These are phyloP conservation scores for Cladorhizidae sp. DNA, from an alignment of 37 sponge, comb jelly and placozoan species.

Conservation along the genomic window DNA sequence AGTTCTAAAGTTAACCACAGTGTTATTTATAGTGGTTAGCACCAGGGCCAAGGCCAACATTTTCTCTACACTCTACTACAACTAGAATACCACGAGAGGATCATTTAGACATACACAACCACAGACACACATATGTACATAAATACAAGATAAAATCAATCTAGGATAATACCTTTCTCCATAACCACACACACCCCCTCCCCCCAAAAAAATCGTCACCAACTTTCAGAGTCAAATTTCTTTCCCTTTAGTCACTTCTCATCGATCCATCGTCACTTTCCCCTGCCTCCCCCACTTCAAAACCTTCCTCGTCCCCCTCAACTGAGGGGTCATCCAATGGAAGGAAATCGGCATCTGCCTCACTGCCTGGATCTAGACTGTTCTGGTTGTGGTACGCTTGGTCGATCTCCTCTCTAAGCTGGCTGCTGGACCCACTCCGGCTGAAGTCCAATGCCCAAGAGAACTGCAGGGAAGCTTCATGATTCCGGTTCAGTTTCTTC, in stretches of 20 bases:
- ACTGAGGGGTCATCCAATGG: neutral
- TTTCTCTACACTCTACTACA: neutral
- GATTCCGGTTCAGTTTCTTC: conserved; percentile 59
- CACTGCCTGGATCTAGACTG: neutral
- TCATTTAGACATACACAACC: too few relatives aligned
- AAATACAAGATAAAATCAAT: too few relatives aligned
- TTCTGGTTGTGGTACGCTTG: conserved; percentile 23
- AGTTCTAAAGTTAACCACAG: conserved; percentile 4
- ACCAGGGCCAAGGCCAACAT: neutral
- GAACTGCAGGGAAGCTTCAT: conserved; percentile 77
- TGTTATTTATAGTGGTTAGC: too few relatives aligned
- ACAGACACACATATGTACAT: too few relatives aligned
- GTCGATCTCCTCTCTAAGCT: conserved; percentile 38
- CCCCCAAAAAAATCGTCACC: neutral
- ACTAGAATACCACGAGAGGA: too few relatives aligned
- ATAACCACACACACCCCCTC: neutral
- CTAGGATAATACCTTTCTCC: too few relatives aligned
- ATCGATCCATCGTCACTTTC: neutral
- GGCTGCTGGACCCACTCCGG: conserved; percentile 16
- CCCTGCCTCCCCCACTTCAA: neutral
- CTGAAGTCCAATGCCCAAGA: conserved; percentile 82
- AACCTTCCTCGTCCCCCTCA: conserved; percentile 2
- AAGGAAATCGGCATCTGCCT: neutral
- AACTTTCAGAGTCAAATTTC: neutral
- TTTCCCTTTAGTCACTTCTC: neutral